Evolutionary conservation across 2,113 vertebrate species (phyloP).

Genomic region (Pseudopodoces humilis): DNA sequence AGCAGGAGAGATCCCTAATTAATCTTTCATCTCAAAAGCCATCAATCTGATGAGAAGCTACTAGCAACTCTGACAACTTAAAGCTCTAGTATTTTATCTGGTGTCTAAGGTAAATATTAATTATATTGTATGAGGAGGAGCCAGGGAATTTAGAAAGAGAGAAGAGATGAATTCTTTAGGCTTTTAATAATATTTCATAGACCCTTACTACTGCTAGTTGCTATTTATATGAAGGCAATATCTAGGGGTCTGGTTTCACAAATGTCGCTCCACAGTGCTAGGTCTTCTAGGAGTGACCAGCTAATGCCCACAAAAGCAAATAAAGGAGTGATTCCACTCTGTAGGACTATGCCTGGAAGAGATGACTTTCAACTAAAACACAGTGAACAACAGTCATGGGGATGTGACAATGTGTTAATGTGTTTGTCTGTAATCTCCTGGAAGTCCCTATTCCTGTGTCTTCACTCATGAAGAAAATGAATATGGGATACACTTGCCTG

Average conservation of each 20-base stretch:
- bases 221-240: background rate
- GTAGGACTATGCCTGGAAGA: background rate
- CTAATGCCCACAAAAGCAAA: background rate
- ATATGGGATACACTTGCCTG: background rate
- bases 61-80: background rate
- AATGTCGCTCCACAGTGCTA: background rate
- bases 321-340: background rate
- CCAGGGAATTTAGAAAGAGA: background rate
- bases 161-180: background rate
- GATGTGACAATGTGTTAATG: background rate
- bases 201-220: background rate
- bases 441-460: background rate
- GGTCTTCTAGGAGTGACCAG: background rate
- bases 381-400: background rate
- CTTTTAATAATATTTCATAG: background rate
- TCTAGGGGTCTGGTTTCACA: background rate
- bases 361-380: background rate
- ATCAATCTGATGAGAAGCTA: background rate
- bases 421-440: background rate
- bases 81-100: background rate
- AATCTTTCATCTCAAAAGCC: background rate
- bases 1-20: background rate
- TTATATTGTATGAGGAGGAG: background rate
- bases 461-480: background rate
- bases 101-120: background rate